These are phyloP conservation scores for Actias luna DNA, from an alignment of 2,888 invertebrate genomes.

Conservation along the genomic window DNA sequence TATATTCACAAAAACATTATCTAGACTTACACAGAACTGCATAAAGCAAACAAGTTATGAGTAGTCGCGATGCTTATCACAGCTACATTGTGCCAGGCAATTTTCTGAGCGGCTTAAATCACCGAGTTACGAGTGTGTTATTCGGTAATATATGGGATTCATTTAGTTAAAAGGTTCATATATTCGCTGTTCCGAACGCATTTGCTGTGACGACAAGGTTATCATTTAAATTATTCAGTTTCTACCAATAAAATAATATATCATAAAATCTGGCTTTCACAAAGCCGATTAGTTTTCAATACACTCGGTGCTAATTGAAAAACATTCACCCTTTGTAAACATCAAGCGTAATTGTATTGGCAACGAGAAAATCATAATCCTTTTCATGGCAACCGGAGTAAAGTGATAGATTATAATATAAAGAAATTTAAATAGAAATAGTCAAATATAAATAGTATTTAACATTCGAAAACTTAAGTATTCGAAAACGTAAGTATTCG, in stretches of 20 bases:
- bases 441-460: background rate
- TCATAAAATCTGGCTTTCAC: conserved; percentile 47
- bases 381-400: background rate
- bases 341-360: background rate
- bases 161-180: conserved; percentile 79
- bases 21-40: conserved; percentile 51
- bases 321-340: background rate
- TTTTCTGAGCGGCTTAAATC: conserved; percentile 70
- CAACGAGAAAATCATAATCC: background rate
- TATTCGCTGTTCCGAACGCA: conserved; percentile 63
- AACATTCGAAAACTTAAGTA: no score
- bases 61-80: conserved; percentile 52
- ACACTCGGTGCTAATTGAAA: background rate
- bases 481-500: no score
- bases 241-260: conserved; percentile 55
- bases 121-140: conserved; percentile 70
- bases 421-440: no score
- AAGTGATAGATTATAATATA: no score
- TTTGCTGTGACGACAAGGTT: conserved; percentile 56
- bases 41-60: conserved; percentile 57
- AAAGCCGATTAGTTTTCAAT: conserved; percentile 30
- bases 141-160: conserved; percentile 73
- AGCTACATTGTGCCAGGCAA: conserved; percentile 63
- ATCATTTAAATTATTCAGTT: conserved; percentile 67
- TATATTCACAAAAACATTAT: conserved; percentile 45